Percentiles rank a stretch among this genome's conserved stretches.
phyloP scores from a whole-genome alignment of 2,888 invertebrate genomes.

The Cecidostiba fungosa region DNA sequence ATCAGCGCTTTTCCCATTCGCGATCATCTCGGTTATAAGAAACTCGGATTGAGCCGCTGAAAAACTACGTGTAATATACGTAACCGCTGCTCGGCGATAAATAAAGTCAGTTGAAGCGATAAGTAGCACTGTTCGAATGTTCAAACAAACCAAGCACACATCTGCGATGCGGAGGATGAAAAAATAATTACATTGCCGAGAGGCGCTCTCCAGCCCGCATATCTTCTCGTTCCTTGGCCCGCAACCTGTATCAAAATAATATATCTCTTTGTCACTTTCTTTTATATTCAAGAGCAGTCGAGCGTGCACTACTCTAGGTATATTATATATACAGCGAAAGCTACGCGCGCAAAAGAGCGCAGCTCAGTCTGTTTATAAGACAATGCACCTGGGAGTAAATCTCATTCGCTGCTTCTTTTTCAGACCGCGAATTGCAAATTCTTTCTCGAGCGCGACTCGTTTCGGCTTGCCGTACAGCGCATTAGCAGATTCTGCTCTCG shows the following conservation, averaged over 20 bases:
- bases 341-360: neutral
- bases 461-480: neutral
- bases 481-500: neutral
- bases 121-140: too few relatives aligned
- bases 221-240: neutral
- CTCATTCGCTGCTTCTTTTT: constrained; percentile 1
- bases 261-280: constrained; percentile 4
- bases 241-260: neutral
- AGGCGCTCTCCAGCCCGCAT: neutral
- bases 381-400: neutral
- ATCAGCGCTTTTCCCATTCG: neutral
- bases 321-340: neutral
- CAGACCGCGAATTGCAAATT: constrained; percentile 24
- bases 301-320: neutral
- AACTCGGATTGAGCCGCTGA: too few relatives aligned
- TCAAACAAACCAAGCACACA: neutral
- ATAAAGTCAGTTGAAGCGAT: too few relatives aligned
- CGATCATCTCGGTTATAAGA: too few relatives aligned
- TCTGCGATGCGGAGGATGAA: neutral
- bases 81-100: too few relatives aligned
- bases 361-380: neutral
- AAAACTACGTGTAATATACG: too few relatives aligned
- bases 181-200: neutral
- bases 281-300: neutral
- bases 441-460: constrained; percentile 19